These are phyloP conservation scores for Atractosteus spatula DNA, from an alignment of 2,113 vertebrate genomes.

Conservation along the genomic window DNA sequence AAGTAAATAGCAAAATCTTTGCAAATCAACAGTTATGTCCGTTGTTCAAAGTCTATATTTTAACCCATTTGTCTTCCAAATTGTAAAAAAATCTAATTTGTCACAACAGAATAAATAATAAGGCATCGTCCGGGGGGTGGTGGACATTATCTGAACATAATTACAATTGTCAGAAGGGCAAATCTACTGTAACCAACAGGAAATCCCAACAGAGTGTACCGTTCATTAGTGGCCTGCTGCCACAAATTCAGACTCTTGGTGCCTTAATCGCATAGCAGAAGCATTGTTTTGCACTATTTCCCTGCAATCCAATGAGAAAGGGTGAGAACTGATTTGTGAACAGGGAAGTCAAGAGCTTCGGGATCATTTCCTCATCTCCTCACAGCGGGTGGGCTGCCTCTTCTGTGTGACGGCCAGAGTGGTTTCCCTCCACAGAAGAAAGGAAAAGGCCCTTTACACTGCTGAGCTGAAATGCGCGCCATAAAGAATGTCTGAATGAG, in stretches of 20 bases:
- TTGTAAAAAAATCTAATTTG: too few relatives aligned
- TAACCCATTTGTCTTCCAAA: too few relatives aligned
- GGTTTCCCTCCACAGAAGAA: constrained; percentile 27
- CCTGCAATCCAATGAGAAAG: neutral
- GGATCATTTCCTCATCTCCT: constrained; percentile 49
- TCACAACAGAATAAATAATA: too few relatives aligned
- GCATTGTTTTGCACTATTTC: neutral
- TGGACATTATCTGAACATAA: too few relatives aligned
- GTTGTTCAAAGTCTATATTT: too few relatives aligned
- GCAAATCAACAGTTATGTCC: too few relatives aligned
- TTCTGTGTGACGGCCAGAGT: constrained; percentile 10
- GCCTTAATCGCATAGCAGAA: neutral
- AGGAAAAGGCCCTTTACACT: neutral
- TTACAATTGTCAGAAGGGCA: too few relatives aligned
- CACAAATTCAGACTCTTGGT: neutral
- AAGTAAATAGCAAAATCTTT: too few relatives aligned
- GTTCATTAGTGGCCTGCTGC: neutral
- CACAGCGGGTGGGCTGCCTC: constrained; percentile 33
- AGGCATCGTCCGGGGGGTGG: too few relatives aligned
- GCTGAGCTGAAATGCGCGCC: constrained; percentile 33
- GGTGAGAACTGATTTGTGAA: constrained; percentile 25
- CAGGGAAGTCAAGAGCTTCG: constrained; percentile 33
- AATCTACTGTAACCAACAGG: too few relatives aligned
- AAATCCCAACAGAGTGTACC: too few relatives aligned
- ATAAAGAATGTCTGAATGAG: constrained; percentile 51